A percentile compares a stretch with the other conserved stretches of the same genome.
Conservation (phyloP, 2,113 vertebrate genomes). For the Grammomys dolichurus region DNA sequence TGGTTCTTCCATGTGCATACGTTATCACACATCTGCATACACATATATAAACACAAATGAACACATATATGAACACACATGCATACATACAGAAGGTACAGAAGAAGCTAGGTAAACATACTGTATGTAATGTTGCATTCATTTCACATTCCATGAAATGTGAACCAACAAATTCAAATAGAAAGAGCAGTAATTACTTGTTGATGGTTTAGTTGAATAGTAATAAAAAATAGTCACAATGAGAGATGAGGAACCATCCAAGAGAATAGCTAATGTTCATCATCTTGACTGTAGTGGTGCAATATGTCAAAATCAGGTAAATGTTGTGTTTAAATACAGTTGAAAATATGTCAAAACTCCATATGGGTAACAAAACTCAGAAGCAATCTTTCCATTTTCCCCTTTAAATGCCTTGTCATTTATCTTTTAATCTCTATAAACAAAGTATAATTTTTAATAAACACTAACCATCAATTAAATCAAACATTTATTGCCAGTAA, state of each 20-base stretch:
- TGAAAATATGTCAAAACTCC: not conserved
- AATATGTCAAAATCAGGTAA: not conserved
- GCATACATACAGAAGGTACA: not conserved
- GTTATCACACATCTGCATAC: not conserved
- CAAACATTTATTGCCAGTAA: not conserved
- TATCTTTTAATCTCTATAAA: not conserved
- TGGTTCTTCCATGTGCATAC: not conserved
- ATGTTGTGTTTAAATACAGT: not conserved
- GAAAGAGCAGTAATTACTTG: not conserved
- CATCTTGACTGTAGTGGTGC: not conserved
- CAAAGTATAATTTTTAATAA: not conserved
- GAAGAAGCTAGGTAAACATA: not conserved
- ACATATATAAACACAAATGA: not conserved
- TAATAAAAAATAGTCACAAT: not conserved
- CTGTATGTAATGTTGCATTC: not conserved
- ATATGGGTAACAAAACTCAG: not conserved
- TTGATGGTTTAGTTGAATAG: not conserved
- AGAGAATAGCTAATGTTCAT: not conserved
- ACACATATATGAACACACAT: not conserved
- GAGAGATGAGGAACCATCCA: not conserved
- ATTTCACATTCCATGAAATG: conserved; percentile 25
- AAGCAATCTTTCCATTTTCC: not conserved
- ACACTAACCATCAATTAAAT: not conserved
- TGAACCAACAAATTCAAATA: not conserved
- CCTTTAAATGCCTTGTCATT: not conserved